Base-by-base conservation (phyloP, 2,888 invertebrate species). In the Synanthedon formicaeformis region DNA sequence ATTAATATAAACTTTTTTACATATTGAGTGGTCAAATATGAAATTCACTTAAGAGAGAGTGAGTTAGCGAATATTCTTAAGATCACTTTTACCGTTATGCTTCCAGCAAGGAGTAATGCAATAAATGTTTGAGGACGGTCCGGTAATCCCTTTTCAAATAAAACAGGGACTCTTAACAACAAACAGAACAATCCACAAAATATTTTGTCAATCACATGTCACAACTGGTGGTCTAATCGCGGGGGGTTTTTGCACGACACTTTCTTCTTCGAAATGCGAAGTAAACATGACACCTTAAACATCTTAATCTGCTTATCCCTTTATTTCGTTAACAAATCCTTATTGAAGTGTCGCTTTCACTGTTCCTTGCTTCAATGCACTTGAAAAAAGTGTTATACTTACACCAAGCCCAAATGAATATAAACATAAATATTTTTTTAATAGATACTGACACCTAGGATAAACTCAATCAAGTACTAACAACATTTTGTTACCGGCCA, bases 151-250 rank as follows among this genome's bases (percentile, higher is more conserved):
- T 55, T 60, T 58, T 18, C 57, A 60, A 63, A 34, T 34, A 69
- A 69, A 69, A 67, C 62, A 61, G 61, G 69, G 73, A 65, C 71
- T 64, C 66, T 60, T 64, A 63, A 66, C 73, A 74, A 75, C 73
- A 78, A 78, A 75, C 57, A 56, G 53, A 51, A 64, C 62, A 65
- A 66, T 68, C 65, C 60, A 63, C 73, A 71, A 77, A 85, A 87
- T 86, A 85, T 86, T 86, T 84, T 82, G 86, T 70, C 77, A 81
- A 85, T 75, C 76, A 71, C 65, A 54, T 71, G 75, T 75, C 81
- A 76, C 79, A 73, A 78, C 63, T 78, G 83, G 82, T 81, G 85
- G 86, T 83, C 81, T 78, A 65, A 78, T 73, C 69, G 53, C 51
- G n/a, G 55, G 51, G 56, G 56, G 58, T 57, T 59, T 73, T 69